A percentile compares a stretch with the other conserved stretches of the same genome.
phyloP scores from a whole-genome alignment of 1,140 invertebrate species.

The Drosophila quadrilineata region DNA sequence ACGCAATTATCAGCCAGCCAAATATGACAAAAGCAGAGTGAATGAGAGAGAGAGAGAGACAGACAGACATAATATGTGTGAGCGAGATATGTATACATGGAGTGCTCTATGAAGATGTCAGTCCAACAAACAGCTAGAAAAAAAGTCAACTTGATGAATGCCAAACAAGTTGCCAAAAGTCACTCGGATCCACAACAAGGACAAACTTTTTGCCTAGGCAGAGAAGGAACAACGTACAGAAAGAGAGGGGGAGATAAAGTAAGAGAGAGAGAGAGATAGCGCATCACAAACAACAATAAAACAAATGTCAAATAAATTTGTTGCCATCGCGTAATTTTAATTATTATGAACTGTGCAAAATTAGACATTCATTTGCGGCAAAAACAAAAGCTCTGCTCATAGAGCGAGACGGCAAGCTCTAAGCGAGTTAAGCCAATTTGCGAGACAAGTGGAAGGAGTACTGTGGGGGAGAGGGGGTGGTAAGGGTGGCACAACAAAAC shows the following conservation, averaged over 20 bases:
- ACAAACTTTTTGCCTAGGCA: slow-evolving; percentile 41
- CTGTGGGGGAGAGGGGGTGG: not conserved
- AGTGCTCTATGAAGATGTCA: slow-evolving; percentile 25
- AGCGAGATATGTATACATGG: not conserved
- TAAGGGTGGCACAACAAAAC: too few relatives aligned
- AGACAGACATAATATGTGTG: too few relatives aligned
- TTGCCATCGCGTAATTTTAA: slow-evolving; percentile 69
- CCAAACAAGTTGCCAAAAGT: slow-evolving; percentile 71
- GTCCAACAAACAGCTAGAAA: too few relatives aligned
- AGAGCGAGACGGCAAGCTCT: slow-evolving; percentile 14
- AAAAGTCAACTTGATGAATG: slow-evolving; percentile 63
- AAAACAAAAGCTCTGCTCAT: not conserved
- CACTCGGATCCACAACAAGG: slow-evolving; percentile 53
- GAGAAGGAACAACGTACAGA: slow-evolving; percentile 40
- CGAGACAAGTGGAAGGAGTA: not conserved
- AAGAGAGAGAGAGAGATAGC: too few relatives aligned
- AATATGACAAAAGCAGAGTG: slow-evolving; percentile 35
- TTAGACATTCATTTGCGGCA: slow-evolving; percentile 67
- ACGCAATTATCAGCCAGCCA: slow-evolving; percentile 34
- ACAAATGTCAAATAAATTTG: slow-evolving; percentile 51
- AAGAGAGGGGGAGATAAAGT: too few relatives aligned
- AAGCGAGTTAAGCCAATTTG: slow-evolving; percentile 29
- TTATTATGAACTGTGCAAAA: slow-evolving; percentile 71
- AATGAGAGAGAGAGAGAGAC: not conserved
- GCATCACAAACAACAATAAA: slow-evolving; percentile 8